Evolutionary conservation across 92 coral and sea anemone species (phyloP), one percentile per base, ranked within the genome.

Genomic region (Phenganax stokvisi): DNA sequence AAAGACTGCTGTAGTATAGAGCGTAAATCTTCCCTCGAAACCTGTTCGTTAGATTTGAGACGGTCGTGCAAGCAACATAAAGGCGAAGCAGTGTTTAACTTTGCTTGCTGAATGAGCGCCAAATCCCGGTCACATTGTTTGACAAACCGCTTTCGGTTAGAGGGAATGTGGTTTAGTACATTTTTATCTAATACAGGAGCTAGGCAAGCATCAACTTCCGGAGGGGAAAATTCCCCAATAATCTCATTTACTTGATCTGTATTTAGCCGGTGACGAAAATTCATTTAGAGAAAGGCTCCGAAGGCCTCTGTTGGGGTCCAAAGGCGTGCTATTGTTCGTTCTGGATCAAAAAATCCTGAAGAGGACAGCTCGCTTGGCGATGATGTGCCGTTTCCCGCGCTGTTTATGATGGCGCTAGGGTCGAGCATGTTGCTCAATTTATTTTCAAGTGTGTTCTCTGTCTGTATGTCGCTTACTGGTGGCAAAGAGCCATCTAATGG

Each of bases 1-100:
- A 81, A 72, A 4, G 83, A 63, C 27, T 79, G 77, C 10, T 79
- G 27, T 8, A 74, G 11, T 12, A 74, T 74, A 9, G 20, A 0
- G 12, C 63, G 30, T 20, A 79, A 15, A 47, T 79, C 56, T 56
- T 79, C 57, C 8, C 47, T 79, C 55, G 83, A 25, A 0, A 79
- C 72, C 54, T 58, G 47, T 30, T 79, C 10, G 63, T 57, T 57
- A 57, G 63, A 57, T 16, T 57, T 16, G 16, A 57, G 63, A 10
- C 63, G 10, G 16, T 80, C 84, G 29, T 80, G 84, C 25, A 80
- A 52, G 16, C 79, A 80, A 47, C 62, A 80, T 16, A 80, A 28
- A 12, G 84, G 84, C 13, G 60, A 71, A 30, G 63, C 71, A 8
- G 30, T 16, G 9, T 79, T 47, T 11, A 79, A 29, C 16, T 53